Percentiles rank a stretch among this genome's conserved stretches.
Conservation (phyloP, 2,797 vertebrate genomes). For the Spheniscus humboldti region DNA sequence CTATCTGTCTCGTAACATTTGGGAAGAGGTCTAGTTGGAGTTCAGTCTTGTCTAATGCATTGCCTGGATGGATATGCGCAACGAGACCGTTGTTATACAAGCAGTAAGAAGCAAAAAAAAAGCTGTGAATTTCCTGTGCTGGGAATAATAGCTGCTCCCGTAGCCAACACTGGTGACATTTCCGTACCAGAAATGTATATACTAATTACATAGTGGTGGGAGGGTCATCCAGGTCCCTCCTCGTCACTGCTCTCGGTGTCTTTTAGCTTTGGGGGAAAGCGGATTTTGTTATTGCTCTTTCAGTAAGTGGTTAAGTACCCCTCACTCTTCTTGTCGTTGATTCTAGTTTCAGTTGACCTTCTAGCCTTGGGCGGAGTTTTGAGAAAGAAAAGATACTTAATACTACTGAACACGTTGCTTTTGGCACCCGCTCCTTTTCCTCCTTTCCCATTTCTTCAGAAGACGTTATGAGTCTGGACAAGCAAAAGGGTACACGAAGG, state of each 20-base stretch:
- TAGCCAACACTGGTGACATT: neutral
- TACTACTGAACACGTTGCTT: neutral
- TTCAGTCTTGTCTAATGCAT: neutral
- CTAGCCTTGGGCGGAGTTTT: neutral
- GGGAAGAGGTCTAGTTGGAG: neutral
- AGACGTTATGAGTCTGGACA: neutral
- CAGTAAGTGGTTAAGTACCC: rapidly evolving
- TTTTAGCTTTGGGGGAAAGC: neutral
- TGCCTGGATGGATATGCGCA: neutral
- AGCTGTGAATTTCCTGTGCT: neutral
- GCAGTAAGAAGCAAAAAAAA: neutral
- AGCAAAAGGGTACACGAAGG: neutral
- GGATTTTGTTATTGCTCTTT: neutral
- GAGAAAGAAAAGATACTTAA: neutral
- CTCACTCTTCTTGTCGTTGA: neutral
- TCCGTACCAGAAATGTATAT: neutral
- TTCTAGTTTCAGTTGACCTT: neutral
- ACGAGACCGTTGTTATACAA: neutral
- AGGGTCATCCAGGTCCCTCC: neutral
- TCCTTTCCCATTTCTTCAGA: neutral
- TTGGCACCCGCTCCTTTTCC: neutral
- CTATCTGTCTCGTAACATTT: neutral
- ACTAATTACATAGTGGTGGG: neutral
- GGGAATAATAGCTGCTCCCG: neutral
- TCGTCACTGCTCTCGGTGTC: neutral